phyloP scores from a whole-genome alignment of 1,140 invertebrate genomes.

The Marisa cornuarietis region DNA sequence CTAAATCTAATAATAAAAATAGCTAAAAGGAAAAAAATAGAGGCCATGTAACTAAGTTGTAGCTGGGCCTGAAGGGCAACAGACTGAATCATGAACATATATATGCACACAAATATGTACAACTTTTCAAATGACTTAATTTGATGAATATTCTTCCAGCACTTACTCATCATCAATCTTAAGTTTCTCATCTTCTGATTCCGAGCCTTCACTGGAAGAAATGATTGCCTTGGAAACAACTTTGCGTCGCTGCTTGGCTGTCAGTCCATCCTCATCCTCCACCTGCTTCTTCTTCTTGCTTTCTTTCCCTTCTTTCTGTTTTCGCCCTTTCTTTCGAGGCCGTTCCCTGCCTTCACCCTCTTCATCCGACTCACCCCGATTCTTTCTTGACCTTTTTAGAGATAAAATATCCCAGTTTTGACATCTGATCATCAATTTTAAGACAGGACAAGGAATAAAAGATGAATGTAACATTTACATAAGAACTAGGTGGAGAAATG shows the following conservation, averaged over 20 bases:
- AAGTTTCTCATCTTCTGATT: slow-evolving; percentile 71
- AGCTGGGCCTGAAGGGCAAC: background rate
- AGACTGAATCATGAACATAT: background rate
- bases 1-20: background rate
- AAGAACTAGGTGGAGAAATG: no score
- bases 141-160: background rate
- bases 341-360: slow-evolving; percentile 40
- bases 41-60: background rate
- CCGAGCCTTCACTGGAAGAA: slow-evolving; percentile 88
- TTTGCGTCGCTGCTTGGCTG: slow-evolving; percentile 84
- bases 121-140: background rate
- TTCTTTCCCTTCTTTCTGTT: slow-evolving; percentile 35
- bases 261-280: slow-evolving; percentile 73
- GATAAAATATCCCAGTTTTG: background rate
- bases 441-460: no score
- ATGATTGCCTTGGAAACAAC: slow-evolving; percentile 95
- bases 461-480: no score
- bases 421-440: background rate
- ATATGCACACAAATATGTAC: background rate
- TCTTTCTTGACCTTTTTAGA: slow-evolving; percentile 27
- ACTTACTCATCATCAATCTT: slow-evolving; percentile 69
- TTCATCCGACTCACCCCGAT: slow-evolving; percentile 38
- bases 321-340: slow-evolving; percentile 29
- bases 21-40: no score
- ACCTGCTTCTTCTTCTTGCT: slow-evolving; percentile 41